phyloP scores from a whole-genome alignment of 2,797 vertebrate species.

The Sebastes elongatus region DNA sequence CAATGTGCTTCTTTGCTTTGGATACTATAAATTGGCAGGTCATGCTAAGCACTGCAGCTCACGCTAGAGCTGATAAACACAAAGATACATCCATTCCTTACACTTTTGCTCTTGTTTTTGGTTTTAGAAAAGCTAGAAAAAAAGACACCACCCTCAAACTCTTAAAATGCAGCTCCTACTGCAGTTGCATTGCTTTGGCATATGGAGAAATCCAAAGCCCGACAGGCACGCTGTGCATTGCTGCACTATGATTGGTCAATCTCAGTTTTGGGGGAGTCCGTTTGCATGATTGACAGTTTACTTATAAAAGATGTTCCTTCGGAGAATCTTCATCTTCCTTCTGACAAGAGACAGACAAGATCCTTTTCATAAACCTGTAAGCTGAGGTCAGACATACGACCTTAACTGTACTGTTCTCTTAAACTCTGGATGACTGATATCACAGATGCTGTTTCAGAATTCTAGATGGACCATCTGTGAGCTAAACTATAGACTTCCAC shows the following conservation, averaged over 20 bases:
- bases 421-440: slow-evolving; percentile 41
- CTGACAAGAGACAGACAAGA: neutral
- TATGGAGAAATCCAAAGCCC: neutral
- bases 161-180: neutral
- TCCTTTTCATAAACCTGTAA: neutral
- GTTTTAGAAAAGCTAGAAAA: neutral
- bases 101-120: neutral
- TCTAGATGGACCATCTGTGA: slow-evolving; percentile 54
- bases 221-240: neutral
- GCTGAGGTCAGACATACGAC: slow-evolving; percentile 5
- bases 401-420: slow-evolving; percentile 9
- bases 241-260: neutral
- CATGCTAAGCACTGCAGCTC: neutral
- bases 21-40: neutral
- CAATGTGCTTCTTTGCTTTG: neutral
- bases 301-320: neutral
- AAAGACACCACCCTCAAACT: neutral
- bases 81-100: neutral
- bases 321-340: neutral
- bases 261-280: neutral
- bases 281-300: neutral
- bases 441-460: slow-evolving; percentile 50
- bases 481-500: slow-evolving; percentile 38
- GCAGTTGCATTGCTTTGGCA: neutral
- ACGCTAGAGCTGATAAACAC: neutral